Conservation (phyloP, 2,797 vertebrate genomes). For the Simalia tracyae region DNA sequence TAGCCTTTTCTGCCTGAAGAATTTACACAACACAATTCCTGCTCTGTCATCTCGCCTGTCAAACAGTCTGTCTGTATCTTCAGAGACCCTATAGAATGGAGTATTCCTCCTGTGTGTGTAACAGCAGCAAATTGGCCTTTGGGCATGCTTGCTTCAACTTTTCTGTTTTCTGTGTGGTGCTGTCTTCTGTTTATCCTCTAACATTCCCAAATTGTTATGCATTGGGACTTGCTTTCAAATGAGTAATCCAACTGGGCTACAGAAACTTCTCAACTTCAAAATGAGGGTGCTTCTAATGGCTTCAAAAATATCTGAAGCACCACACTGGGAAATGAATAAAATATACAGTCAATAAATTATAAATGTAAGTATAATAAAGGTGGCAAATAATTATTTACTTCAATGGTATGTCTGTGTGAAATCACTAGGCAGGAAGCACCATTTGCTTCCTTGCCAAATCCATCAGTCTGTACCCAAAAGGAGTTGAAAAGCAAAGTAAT, state of each 20-base stretch:
- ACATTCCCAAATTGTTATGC: background rate
- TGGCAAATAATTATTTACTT: background rate
- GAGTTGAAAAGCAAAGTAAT: conserved; percentile 10
- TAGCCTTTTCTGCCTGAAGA: background rate
- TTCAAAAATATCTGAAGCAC: background rate
- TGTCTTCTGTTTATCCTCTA: background rate
- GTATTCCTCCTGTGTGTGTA: background rate
- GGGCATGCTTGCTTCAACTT: background rate
- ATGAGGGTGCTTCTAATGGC: background rate
- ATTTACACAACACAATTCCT: background rate
- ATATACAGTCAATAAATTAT: background rate
- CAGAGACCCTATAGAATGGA: background rate
- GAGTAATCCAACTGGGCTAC: background rate
- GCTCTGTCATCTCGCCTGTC: background rate
- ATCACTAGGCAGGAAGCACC: background rate
- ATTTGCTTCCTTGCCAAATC: conserved; percentile 19
- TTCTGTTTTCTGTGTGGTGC: background rate
- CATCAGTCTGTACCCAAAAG: background rate
- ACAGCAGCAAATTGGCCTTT: background rate
- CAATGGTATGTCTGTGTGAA: background rate
- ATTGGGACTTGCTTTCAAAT: background rate
- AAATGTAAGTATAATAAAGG: background rate
- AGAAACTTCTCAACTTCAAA: background rate
- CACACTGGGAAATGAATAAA: background rate
- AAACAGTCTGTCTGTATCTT: background rate